These are phyloP conservation scores for Poecilus cupreus DNA, from an alignment of 2,888 invertebrate species.

Conservation along the genomic window DNA sequence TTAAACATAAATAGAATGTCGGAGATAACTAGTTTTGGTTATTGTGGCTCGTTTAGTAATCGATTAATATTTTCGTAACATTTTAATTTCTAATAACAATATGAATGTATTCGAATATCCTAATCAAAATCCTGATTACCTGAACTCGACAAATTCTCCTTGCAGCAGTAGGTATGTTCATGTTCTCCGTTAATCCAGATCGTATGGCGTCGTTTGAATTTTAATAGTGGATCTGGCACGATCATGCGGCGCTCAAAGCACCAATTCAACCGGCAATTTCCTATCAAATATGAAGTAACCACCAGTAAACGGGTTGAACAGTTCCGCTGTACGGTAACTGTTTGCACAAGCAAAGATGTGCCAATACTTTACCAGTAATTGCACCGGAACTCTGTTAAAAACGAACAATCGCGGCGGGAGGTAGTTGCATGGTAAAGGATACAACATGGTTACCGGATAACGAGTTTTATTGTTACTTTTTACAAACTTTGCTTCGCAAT, in stretches of 20 bases:
- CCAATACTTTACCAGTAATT: neutral
- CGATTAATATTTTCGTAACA: neutral
- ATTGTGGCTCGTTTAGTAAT: too few species aligned
- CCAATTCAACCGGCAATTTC: neutral
- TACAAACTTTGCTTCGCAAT: neutral
- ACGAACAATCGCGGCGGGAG: neutral
- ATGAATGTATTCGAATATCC: neutral
- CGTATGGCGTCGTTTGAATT: neutral
- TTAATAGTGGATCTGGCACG: neutral
- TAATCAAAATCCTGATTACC: conserved; percentile 27
- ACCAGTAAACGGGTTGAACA: neutral
- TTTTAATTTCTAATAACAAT: conserved; percentile 16
- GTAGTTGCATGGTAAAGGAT: too few species aligned
- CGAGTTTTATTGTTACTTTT: neutral
- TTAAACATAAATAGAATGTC: too few species aligned
- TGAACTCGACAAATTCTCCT: neutral
- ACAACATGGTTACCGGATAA: neutral
- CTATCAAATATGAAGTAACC: neutral
- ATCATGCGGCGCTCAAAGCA: neutral
- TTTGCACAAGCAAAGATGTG: neutral
- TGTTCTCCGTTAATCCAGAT: neutral
- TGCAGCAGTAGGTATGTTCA: too few species aligned
- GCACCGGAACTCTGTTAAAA: neutral
- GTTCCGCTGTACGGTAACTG: neutral
- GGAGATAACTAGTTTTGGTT: too few species aligned